Base-by-base conservation (phyloP, 2,797 vertebrate genomes). In the Odontamblyopus rebecca region DNA sequence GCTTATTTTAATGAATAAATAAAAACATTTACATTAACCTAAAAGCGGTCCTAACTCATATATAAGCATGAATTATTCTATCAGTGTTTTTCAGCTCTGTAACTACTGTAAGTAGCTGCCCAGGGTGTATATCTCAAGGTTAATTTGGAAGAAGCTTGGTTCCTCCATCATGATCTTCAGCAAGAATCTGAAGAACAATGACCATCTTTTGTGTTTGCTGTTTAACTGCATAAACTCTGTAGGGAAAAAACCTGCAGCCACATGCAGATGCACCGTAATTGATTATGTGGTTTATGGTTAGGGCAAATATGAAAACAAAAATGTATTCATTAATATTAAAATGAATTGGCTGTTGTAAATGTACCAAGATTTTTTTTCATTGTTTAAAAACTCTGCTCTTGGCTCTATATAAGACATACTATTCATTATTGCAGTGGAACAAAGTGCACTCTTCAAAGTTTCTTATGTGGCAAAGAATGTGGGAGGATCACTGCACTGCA, bases 391-490 rank as follows among this genome's bases (percentile, higher is more conserved):
- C 74, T 56, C 26, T 61, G 27, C 0, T 16, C 51, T 60, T 30
- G 18, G 61, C 15, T 67, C 56, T 68, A 62, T 81, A 69, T 38
- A 67, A 68, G 68, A 75, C 6, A 2, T 38, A 51, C 67, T n/a
- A 63, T 63, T 29, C 30, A 60, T 15, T 65, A 59, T 70, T 59
- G 2, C 35, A 63, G 66, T 66, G 67, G 70, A 78, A 74, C 71
- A 78, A 69, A 68, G 67, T 62, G 41, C 4, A 56, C 29, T 35
- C 70, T 88, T 84, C 82, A 73, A 86, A 73, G 61, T 73, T 75
- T 67, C 70, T 30, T 70, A n/a, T 59, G 26, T 69, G 61, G 69
- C 27, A 76, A 62, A 51, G 65, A 73, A 75, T 60, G 70, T 76
- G 70, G 79, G 70, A 76, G 78, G 53, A 70, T 77, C 48, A 19